These are phyloP conservation scores for Prenolepis imparis DNA, from an alignment of 2,888 invertebrate species.

Conservation along the genomic window DNA sequence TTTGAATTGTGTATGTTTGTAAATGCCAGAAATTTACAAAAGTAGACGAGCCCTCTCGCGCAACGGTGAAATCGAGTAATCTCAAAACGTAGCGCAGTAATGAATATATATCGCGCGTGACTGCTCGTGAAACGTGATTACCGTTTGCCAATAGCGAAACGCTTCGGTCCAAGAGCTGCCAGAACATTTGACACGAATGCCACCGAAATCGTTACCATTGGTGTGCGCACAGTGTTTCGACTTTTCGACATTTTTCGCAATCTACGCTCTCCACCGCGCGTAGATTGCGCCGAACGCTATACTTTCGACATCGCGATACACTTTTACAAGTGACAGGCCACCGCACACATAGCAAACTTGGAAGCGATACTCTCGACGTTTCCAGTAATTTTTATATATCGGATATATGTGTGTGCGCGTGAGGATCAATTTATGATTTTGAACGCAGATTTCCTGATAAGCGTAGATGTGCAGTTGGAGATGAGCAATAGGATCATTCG, in stretches of 20 bases:
- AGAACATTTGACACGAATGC: conserved; percentile 52
- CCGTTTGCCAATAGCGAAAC: conserved; percentile 55
- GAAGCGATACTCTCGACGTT: not conserved
- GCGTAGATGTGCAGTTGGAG: not conserved
- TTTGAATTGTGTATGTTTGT: conserved; percentile 13
- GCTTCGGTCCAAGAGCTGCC: conserved; percentile 55
- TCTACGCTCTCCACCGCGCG: conserved; percentile 15
- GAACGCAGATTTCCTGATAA: not conserved
- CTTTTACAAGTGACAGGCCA: conserved; percentile 41
- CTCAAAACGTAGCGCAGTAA: conserved; percentile 39
- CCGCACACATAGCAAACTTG: not conserved
- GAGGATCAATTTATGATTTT: not conserved
- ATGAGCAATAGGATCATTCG: not conserved
- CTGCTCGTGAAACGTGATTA: conserved; percentile 58
- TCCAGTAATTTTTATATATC: conserved; percentile 6
- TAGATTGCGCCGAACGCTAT: conserved; percentile 25
- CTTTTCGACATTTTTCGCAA: conserved; percentile 38
- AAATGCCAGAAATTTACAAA: conserved; percentile 34
- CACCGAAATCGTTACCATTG: conserved; percentile 47
- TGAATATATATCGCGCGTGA: conserved; percentile 52
- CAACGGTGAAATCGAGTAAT: conserved; percentile 45
- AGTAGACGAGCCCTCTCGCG: conserved; percentile 4
- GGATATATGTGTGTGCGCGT: not conserved
- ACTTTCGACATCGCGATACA: conserved; percentile 41
- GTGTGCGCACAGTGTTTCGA: conserved; percentile 5